phyloP scores from a whole-genome alignment of 2,888 invertebrate genomes.

The Unio pictorum region DNA sequence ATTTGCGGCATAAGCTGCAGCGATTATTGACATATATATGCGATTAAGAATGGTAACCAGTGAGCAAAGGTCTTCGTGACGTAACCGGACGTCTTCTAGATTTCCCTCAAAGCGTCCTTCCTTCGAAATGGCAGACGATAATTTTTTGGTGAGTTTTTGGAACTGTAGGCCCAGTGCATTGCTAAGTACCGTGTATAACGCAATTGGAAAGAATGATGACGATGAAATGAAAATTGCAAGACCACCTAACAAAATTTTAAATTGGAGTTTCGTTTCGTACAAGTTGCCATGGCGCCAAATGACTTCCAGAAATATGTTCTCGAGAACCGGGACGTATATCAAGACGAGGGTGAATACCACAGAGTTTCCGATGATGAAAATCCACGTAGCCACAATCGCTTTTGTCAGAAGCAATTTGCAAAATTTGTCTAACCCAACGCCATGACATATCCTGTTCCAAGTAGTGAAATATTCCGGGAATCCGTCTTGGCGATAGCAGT shows the following conservation, averaged over 20 bases:
- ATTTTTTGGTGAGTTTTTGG: conserved; percentile 20
- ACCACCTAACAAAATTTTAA: conserved; percentile 22
- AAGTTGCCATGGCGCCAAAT: conserved; percentile 26
- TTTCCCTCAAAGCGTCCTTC: conserved; percentile 20
- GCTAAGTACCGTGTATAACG: conserved; percentile 27
- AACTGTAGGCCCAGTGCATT: conserved; percentile 29
- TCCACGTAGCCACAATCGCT: conserved; percentile 22
- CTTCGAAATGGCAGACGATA: conserved; percentile 10
- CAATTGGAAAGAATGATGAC: conserved; percentile 35
- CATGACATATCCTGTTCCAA: conserved; percentile 25
- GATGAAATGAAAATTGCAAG: conserved; percentile 29
- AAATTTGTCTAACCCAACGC: conserved; percentile 23
- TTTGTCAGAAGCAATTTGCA: conserved; percentile 31
- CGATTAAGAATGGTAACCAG: conserved; percentile 33
- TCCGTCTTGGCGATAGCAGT: conserved; percentile 30
- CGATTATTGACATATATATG: conserved; percentile 35
- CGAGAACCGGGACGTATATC: conserved; percentile 30
- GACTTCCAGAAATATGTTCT: conserved; percentile 32
- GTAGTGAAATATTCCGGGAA: conserved; percentile 32
- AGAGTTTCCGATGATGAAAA: conserved; percentile 33
- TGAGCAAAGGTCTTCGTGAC: conserved; percentile 43
- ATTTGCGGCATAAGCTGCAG: conserved; percentile 30
- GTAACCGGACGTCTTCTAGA: conserved; percentile 50
- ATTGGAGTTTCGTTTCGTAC: conserved; percentile 13
- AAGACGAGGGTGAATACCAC: conserved; percentile 27